These are phyloP conservation scores for Phallusia fumigata DNA, from an alignment of 23 tunicate genomes.

Conservation along the genomic window DNA sequence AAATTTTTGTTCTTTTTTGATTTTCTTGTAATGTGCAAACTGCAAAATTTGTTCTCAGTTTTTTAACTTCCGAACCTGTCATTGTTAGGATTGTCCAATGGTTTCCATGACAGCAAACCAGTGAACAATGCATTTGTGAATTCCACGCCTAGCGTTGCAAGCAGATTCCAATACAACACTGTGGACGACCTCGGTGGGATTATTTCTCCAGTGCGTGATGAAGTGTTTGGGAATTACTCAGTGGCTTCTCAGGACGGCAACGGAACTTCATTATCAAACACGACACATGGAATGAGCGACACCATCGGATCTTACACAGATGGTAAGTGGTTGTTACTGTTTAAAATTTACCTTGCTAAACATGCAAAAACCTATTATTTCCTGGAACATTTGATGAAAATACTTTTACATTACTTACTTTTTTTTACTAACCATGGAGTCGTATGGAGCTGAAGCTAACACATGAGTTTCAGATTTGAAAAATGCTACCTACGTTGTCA, in stretches of 20 bases:
- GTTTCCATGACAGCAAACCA: neutral
- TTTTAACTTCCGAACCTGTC: neutral
- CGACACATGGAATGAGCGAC: conserved; percentile 13
- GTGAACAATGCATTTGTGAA: neutral
- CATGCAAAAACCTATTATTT: too few relatives aligned
- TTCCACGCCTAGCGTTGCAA: conserved; percentile 13
- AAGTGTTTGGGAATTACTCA: conserved; percentile 29
- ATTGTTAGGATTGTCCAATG: neutral
- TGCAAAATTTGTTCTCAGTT: too few relatives aligned
- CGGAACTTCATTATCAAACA: neutral
- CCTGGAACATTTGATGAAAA: too few relatives aligned
- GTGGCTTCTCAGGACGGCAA: conserved; percentile 15
- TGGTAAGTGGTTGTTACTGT: conserved; percentile 26
- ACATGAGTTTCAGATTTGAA: too few relatives aligned
- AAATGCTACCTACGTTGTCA: too few relatives aligned
- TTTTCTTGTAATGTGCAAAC: too few relatives aligned
- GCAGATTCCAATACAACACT: neutral
- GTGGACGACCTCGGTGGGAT: conserved; percentile 35
- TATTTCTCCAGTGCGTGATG: conserved; percentile 37
- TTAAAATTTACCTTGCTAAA: too few relatives aligned
- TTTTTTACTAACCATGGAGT: too few relatives aligned
- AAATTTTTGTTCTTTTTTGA: too few relatives aligned
- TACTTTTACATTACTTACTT: too few relatives aligned
- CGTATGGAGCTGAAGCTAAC: too few relatives aligned
- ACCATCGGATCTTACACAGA: conserved; percentile 67